Evolutionary conservation across 2,113 vertebrate genomes (phyloP), one percentile per base, ranked within the genome.

Genomic region (Lipophrys pholis): DNA sequence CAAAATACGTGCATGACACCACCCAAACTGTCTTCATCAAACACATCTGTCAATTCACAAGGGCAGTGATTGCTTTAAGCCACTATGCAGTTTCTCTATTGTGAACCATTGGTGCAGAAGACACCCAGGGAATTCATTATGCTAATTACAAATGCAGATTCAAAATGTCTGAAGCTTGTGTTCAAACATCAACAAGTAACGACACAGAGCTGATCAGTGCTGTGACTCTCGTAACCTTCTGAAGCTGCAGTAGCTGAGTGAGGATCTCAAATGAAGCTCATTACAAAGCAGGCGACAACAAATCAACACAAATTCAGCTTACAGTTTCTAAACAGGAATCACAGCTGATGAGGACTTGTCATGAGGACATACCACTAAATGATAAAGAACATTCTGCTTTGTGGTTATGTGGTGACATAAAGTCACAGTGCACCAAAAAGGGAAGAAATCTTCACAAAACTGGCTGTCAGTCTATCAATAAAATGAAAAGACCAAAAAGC

Each of bases 81-180:
- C 38, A 39, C 59, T 39, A 50, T 42, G 15, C 12, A 56, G 50
- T n/a, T 66, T 45, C 41, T 14, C 46, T 38, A 43, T 79, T 72
- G 56, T 62, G 48, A 67, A 46, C 46, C 55, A 57, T 11, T 54
- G 65, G 54, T 65, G 49, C 53, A 73, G 38, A 51, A 58, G 51
- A 62, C 11, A 66, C 14, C n/a, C 41, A 58, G 16, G 71, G n/a
- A 61, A 74, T 48, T 65, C 17, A 51, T 67, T 57, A 62, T 74
- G 70, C 59, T 65, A 70, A 69, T 61, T 49, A 62, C 54, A 62
- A 59, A 59, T 73, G 30, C 65, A 57, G 41, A 74, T 69, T 45
- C 50, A 38, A 76, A 62, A 61, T 11, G 11, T 55, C 11, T 14
- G 40, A 40, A 76, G 16, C 62, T 55, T 67, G 15, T 62, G 69